Base-by-base conservation (phyloP, 2,113 vertebrate species). In the Hippopotamus amphibius region DNA sequence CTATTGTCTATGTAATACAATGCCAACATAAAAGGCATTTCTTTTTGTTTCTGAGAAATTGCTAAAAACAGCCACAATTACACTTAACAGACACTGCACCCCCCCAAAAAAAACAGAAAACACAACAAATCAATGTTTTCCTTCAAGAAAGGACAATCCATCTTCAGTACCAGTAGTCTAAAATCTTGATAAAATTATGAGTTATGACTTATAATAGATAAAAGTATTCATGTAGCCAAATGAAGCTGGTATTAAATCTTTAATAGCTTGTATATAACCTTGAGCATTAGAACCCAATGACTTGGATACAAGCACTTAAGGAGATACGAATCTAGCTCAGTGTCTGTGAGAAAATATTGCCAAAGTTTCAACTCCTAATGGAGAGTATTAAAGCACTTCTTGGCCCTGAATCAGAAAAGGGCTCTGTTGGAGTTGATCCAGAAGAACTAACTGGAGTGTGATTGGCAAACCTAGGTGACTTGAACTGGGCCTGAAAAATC, bases 361-460 rank as follows among this genome's bases (percentile, higher is more conserved):
- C 96, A 92, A 98, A 98, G 53, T 97, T 97, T 96, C 71, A 97
- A 96, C 41, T 4, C 48, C 69, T 86, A 33, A 10, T 82, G 87
- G 59, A 59, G 13, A 88, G 63, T 43, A 79, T 84, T 95, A 96
- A 98, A 96, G 2, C 2, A 71, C 7, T 28, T 95, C 87, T 93
- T 90, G 24, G 85, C 95, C 46, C 89, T 57, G 66, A 96, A 66
- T 89, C 33, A 96, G 81, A 97, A 90, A 65, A 76, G 53, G 17
- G 17, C 80, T 96, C n/a, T 92, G 22, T 50, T 90, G 37, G 9
- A 92, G 48, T 8, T 55, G 72, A 93, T 55, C 14, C 46, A 77
- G 19, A 90, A 93, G 37, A 94, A 80, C 13, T 19, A 72, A 96
- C 15, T 3, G 61, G 26, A 97, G 10, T 74, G 50, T 79, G 28